phyloP scores from a whole-genome alignment of 2,797 vertebrate genomes.

The Ceryle rudis region DNA sequence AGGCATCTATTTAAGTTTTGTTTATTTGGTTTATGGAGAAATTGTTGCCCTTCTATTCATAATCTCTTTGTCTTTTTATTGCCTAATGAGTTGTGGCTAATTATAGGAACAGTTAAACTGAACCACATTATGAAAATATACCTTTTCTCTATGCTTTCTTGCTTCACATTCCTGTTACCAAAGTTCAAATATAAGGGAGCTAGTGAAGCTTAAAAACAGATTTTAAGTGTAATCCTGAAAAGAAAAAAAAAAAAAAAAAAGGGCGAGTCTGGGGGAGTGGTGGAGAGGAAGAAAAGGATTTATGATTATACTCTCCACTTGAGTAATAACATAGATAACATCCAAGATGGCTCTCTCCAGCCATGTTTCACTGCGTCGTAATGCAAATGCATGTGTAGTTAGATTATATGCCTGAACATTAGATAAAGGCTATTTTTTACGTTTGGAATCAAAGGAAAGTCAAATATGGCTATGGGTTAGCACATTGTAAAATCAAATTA shows the following conservation, averaged over 20 bases:
- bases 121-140: constrained; percentile 15
- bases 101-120: constrained; percentile 43
- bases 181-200: constrained; percentile 65
- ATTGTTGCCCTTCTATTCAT: constrained; percentile 35
- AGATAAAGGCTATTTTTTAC: constrained; percentile 51
- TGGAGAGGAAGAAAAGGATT: constrained; percentile 30
- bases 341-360: constrained; percentile 27
- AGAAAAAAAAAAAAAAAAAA: neutral
- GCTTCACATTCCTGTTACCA: constrained; percentile 6
- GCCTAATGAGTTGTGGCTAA: constrained; percentile 66
- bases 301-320: constrained; percentile 49
- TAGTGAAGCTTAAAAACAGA: constrained; percentile 64
- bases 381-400: constrained; percentile 28
- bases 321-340: constrained; percentile 58
- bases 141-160: neutral
- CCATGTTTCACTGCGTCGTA: constrained; percentile 20
- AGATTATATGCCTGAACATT: neutral
- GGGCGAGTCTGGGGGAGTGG: neutral
- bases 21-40: constrained; percentile 45
- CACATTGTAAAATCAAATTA: constrained; percentile 37
- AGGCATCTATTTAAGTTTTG: constrained; percentile 20
- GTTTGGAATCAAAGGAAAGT: constrained; percentile 43
- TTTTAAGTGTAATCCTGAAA: constrained; percentile 49
- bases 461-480: constrained; percentile 20
- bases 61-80: constrained; percentile 55